Evolutionary conservation across 2,113 vertebrate species (phyloP), one percentile per base, ranked within the genome.

Genomic region (zebrafish (Danio rerio)): DNA sequence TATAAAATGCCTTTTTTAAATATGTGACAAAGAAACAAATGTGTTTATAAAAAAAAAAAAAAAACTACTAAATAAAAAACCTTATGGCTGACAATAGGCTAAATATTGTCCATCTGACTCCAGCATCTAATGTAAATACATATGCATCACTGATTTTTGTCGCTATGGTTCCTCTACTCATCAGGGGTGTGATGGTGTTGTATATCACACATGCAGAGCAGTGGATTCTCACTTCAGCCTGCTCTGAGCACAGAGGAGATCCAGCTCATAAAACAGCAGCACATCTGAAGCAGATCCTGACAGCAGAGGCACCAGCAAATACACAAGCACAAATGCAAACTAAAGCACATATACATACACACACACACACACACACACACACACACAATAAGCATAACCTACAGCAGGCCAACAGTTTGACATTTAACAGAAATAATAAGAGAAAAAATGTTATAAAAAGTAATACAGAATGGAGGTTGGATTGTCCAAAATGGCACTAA

Each of bases 151-250:
- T 43, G 63, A n/a, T 15, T 70, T 13, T 11, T 21, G 13, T 20
- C 9, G 62, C 72, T 52, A 13, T 75, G 58, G 69, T 80, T 40
- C 56, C 31, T 55, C n/a, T 47, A 50, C 53, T 49, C 45, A 45
- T 43, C 78, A 47, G 18, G 47, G 31, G 53, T 78, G 58, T 20
- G 42, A 53, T 66, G 76, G 79, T 58, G 70, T 61, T 40, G 42
- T 20, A 56, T 52, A 71, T 71, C 78, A 65, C 69, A 56, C 61
- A 58, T 47, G 13, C 49, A 52, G 69, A 10, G 4, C 81, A 81
- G 72, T 61, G 16, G 58, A 63, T 62, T 74, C 12, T 42, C 85
- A 87, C 83, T 79, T 58, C 9, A 63, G 55, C 15, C 62, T 43
- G 16, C 50, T 47, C 70, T 53, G 50, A 49, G 83, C 81, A 59